phyloP scores from a whole-genome alignment of 2,113 vertebrate species.

The Zosterops borbonicus region DNA sequence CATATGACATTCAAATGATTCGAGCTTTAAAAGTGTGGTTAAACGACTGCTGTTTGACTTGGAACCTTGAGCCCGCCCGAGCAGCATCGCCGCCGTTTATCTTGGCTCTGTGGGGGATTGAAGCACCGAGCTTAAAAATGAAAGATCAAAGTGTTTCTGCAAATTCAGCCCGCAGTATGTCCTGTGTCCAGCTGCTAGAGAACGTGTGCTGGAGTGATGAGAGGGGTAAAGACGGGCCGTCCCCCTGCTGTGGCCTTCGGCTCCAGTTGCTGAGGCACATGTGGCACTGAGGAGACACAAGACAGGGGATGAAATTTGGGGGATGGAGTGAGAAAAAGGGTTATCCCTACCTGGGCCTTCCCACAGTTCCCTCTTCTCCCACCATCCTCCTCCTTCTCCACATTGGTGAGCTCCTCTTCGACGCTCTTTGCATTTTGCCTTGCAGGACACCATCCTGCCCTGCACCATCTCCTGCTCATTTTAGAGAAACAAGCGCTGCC shows the following conservation, averaged over 20 bases:
- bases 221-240: not conserved
- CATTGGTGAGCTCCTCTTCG: fast-evolving
- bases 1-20: slow-evolving; percentile 63
- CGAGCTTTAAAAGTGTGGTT: slow-evolving; percentile 29
- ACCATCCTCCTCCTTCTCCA: not conserved
- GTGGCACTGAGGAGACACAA: not conserved
- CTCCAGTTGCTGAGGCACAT: not conserved
- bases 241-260: not conserved
- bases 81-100: not conserved
- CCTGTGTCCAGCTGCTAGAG: not conserved
- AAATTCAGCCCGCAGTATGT: not conserved
- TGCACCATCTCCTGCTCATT: fast-evolving
- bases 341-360: not conserved
- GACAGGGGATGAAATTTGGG: not conserved
- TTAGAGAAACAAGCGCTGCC: not conserved
- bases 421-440: not conserved
- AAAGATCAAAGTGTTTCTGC: slow-evolving; percentile 31
- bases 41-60: slow-evolving; percentile 35
- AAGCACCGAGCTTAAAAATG: not conserved
- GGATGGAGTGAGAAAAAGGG: not conserved
- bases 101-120: not conserved
- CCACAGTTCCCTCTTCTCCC: not conserved
- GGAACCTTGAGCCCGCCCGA: not conserved
- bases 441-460: not conserved
- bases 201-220: not conserved